A percentile compares a stretch with the other conserved stretches of the same genome.
These are phyloP conservation scores for Tethya wilhelma DNA, from an alignment of 37 sponge, comb jelly and placozoan genomes.

Conservation along the genomic window DNA sequence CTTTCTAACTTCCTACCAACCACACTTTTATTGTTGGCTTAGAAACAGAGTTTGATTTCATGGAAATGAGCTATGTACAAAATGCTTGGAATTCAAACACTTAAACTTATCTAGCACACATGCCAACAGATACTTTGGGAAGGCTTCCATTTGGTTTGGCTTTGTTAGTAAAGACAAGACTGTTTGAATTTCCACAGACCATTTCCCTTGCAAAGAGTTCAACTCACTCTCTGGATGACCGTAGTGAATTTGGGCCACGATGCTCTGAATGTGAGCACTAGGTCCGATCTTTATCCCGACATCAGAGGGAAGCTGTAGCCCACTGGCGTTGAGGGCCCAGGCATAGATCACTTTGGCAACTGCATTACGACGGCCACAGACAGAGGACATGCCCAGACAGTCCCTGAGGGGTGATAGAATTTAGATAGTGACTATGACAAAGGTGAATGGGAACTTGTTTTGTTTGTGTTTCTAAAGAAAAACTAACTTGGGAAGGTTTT, in stretches of 20 bases:
- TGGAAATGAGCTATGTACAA: no score
- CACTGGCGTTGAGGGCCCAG: constrained; percentile 85
- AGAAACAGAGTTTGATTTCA: no score
- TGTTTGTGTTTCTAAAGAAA: no score
- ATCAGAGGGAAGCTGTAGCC: constrained; percentile 65
- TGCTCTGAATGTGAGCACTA: constrained; percentile 41
- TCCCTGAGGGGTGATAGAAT: constrained; percentile 2
- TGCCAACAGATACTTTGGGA: no score
- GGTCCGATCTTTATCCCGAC: constrained; percentile 84
- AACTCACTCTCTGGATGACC: constrained; percentile 28
- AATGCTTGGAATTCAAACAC: no score
- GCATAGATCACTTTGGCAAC: constrained; percentile 51
- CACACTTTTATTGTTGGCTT: no score
- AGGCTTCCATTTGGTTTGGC: no score
- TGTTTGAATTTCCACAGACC: no score
- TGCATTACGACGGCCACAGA: neutral
- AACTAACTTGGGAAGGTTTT: no score
- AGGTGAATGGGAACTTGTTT: neutral
- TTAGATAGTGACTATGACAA: neutral
- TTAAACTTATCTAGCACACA: no score
- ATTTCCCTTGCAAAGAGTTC: neutral
- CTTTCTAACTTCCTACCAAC: no score
- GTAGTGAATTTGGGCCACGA: constrained; percentile 89
- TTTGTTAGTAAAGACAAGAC: no score
- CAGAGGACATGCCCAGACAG: constrained; percentile 3